Conservation (phyloP, 2,797 vertebrate species). For the Brotula barbata region DNA sequence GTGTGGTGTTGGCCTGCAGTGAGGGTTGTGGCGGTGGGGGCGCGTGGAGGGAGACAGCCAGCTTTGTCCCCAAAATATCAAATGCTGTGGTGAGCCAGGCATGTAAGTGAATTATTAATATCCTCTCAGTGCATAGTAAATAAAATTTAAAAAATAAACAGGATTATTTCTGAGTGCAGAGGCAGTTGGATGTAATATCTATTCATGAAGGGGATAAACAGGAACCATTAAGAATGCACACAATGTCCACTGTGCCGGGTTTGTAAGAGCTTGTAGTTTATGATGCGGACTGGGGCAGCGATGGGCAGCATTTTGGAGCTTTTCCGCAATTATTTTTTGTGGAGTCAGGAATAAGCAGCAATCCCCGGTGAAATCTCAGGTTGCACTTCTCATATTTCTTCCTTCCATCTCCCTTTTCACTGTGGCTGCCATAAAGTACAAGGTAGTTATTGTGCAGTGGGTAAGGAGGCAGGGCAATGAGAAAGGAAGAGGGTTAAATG, state of each 20-base stretch:
- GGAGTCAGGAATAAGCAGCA: conserved; percentile 52
- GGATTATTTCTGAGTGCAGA: conserved; percentile 55
- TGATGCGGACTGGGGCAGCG: conserved; percentile 15
- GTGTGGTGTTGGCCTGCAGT: conserved; percentile 8
- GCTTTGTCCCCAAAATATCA: conserved; percentile 37
- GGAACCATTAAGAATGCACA: conserved; percentile 59
- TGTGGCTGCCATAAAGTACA: conserved; percentile 13
- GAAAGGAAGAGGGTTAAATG: conserved; percentile 63
- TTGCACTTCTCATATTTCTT: conserved; percentile 4
- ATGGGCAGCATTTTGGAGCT: conserved; percentile 33
- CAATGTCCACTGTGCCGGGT: conserved; percentile 34
- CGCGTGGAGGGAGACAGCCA: conserved; percentile 22
- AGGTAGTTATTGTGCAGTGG: conserved; percentile 23
- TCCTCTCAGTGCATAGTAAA: conserved; percentile 62
- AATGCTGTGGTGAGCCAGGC: conserved; percentile 36
- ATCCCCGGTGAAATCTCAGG: conserved; percentile 30
- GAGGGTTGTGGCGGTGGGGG: conserved; percentile 9
- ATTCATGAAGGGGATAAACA: conserved; percentile 75
- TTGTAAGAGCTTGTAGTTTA: conserved; percentile 49
- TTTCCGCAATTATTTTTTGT: conserved; percentile 46
- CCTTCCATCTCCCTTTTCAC: conserved; percentile 9
- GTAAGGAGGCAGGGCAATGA: conserved; percentile 39
- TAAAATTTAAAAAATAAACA: conserved; percentile 64
- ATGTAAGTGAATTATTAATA: conserved; percentile 60
- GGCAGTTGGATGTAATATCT: conserved; percentile 72